Conservation (phyloP, 37 sponge, comb jelly and placozoan species). For the Lycopodina hypogea region DNA sequence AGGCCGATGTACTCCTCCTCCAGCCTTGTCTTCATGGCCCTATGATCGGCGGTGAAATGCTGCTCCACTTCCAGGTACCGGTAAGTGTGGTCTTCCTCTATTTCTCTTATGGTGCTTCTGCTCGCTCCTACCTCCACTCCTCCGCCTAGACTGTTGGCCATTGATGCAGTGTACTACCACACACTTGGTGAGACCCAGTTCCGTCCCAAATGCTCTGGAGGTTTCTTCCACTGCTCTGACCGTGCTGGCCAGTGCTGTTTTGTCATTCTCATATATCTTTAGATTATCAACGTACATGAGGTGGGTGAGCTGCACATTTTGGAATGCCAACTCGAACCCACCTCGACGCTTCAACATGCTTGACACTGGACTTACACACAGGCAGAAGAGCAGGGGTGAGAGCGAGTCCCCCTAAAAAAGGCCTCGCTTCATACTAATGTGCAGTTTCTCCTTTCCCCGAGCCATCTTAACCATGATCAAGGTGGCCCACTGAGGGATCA, state of each 20-base stretch:
- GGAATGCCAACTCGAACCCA: not conserved
- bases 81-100: not conserved
- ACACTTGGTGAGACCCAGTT: conserved; percentile 27
- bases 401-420: conserved; percentile 37
- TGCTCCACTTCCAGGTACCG: conserved; percentile 25
- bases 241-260: not conserved
- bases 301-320: not conserved
- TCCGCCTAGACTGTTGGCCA: not conserved
- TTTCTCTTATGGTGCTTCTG: not conserved
- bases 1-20: not conserved
- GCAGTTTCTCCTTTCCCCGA: not conserved
- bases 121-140: not conserved
- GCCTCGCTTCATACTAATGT: not conserved
- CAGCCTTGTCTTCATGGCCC: not conserved
- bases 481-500: not conserved
- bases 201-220: conserved; percentile 16
- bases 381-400: conserved; percentile 17
- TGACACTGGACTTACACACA: not conserved
- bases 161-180: conserved; percentile 14
- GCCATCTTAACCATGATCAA: not conserved
- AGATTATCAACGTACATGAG: not conserved
- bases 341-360: not conserved
- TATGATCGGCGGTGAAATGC: not conserved
- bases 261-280: not conserved
- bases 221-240: not conserved